Conservation (phyloP, 2,888 invertebrate genomes). For the Psococerastis gibbosa region DNA sequence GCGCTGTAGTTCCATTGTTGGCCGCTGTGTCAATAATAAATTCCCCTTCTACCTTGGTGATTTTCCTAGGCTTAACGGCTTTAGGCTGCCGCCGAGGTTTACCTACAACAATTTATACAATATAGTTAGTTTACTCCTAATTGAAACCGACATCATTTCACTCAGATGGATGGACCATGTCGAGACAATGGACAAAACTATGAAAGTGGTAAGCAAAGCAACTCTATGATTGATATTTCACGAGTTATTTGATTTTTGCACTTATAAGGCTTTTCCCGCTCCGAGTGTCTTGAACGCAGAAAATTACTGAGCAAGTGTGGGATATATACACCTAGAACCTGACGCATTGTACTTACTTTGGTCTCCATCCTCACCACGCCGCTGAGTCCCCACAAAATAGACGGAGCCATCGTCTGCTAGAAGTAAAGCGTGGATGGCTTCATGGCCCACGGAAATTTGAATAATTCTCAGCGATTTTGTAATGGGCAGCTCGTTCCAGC, state of each 20-base stretch:
- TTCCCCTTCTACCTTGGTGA: constrained; percentile 75
- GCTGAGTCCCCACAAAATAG: constrained; percentile 65
- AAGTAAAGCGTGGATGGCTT: constrained; percentile 77
- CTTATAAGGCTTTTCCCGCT: too few species aligned
- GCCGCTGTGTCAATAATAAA: constrained; percentile 68
- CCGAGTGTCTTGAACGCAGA: too few species aligned
- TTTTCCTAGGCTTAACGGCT: constrained; percentile 80
- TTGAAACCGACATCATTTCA: constrained; percentile 8
- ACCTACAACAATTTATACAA: constrained; percentile 20
- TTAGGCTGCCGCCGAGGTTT: constrained; percentile 66
- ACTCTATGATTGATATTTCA: too few species aligned
- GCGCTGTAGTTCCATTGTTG: constrained; percentile 86
- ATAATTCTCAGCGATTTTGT: constrained; percentile 52
- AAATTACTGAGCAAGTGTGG: too few species aligned
- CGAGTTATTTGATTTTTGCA: too few species aligned
- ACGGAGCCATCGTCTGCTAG: constrained; percentile 87
- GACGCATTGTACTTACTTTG: constrained; percentile 37
- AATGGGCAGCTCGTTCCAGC: constrained; percentile 35
- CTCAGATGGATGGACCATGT: too few species aligned
- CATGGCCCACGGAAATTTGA: constrained; percentile 79
- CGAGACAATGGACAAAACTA: too few species aligned
- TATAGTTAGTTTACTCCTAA: constrained; percentile 2
- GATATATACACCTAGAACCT: too few species aligned
- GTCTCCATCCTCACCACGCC: constrained; percentile 88
- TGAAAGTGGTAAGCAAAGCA: too few species aligned